A percentile compares a stretch with the other conserved stretches of the same genome.
Conservation (phyloP, 1,140 invertebrate genomes). For the Galleria mellonella region DNA sequence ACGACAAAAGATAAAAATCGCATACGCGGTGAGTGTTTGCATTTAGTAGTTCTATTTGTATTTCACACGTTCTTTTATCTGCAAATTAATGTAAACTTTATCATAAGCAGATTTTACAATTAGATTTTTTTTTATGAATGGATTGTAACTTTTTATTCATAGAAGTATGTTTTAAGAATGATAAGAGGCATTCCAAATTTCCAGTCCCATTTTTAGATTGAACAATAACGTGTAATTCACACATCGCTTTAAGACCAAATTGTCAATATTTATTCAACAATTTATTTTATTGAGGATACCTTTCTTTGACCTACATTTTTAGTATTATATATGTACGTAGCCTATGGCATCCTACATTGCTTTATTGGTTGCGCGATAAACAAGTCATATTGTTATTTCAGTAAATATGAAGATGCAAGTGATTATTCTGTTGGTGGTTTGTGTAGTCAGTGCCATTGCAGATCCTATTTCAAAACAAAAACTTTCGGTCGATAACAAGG, state of each 20-base stretch:
- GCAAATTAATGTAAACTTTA: no score
- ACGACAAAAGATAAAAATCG: not conserved
- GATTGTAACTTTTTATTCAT: no score
- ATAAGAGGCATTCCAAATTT: no score
- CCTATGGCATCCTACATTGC: not conserved
- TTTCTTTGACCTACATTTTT: conserved; percentile 49
- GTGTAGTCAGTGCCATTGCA: conserved; percentile 27
- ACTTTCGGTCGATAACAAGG: conserved; percentile 9
- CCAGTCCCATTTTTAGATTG: no score
- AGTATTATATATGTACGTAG: conserved; percentile 29
- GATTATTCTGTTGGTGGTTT: conserved; percentile 22
- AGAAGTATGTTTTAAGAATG: no score
- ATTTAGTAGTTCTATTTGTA: no score
- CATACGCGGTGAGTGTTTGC: not conserved
- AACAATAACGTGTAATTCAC: no score
- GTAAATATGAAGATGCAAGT: conserved; percentile 45
- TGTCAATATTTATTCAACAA: conserved; percentile 25
- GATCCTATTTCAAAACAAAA: conserved; percentile 24
- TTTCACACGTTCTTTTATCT: no score
- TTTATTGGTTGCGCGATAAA: no score
- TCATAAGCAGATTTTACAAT: no score
- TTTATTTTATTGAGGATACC: conserved; percentile 18
- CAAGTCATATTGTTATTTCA: conserved; percentile 25
- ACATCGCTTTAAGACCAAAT: no score
- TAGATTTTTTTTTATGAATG: no score